Evolutionary conservation across 2,797 vertebrate species (phyloP), one percentile per base, ranked within the genome.

Genomic region (Manis crassicaudata): DNA sequence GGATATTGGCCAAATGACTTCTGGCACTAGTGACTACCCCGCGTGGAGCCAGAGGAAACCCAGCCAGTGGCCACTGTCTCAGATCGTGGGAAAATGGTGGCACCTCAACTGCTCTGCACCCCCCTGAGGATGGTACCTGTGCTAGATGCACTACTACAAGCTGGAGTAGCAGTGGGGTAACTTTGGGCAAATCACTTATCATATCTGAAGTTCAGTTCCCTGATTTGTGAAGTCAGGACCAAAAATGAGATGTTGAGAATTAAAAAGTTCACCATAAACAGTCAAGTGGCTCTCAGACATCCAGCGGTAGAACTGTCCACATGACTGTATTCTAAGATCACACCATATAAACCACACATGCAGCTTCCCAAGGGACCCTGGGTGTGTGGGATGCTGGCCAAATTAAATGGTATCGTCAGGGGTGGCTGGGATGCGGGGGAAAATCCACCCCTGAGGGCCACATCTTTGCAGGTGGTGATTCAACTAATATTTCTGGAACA

Each of bases 181-280:
- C 43, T 73, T 37, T 21, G 86, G 52, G 46, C 43, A 90, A 60
- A 40, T 68, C 21, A 2, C 17, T 68, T 56, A 29, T 50, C 62
- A 35, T 35, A 54, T 50, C 73, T 82, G 75, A 83, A 46, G 63
- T n/a, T 88, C 70, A 23, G 63, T 37, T 77, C 75, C 43, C 56
- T 85, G 18, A 40, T 90, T 88, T 94, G 72, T 72, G 20, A 90
- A 90, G 73, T 73, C 58, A 90, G 35, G 29, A 82, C n/a, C 13
- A 83, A 67, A 70, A 76, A 50, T 43, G 40, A 90, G 70, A 68
- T 32, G 23, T 21, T 63, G 13, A 73, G 75, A 77, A 62, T 21
- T 12, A 46, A 56, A 80, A 60, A 89, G 7, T 32, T 79, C n/a
- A 18, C 29, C 23, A 18, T 27, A 50, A 56, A 40, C 4, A 16